These are phyloP conservation scores for Nymphicus hollandicus DNA, from an alignment of 2,113 vertebrate species.

Conservation along the genomic window DNA sequence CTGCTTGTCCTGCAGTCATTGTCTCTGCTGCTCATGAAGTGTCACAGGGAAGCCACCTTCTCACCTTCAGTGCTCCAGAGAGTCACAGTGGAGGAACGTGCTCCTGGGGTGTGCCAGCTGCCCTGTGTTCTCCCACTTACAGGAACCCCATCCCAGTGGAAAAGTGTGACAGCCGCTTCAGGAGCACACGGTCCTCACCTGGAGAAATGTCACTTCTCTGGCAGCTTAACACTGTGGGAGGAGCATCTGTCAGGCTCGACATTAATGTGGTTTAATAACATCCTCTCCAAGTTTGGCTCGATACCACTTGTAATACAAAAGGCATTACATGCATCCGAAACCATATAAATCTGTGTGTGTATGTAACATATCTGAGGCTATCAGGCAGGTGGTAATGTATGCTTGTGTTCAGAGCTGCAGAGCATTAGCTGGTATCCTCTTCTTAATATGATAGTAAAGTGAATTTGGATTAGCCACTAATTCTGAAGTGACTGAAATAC, in stretches of 20 bases:
- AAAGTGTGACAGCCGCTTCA: rapidly evolving
- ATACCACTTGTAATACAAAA: not conserved
- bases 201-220: not conserved
- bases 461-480: not conserved
- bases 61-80: not conserved
- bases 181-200: rapidly evolving
- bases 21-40: not conserved
- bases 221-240: not conserved
- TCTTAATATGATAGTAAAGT: not conserved
- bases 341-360: not conserved
- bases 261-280: not conserved
- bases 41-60: no score
- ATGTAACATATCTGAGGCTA: not conserved
- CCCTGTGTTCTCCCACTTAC: rapidly evolving
- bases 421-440: not conserved
- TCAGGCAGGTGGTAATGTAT: not conserved
- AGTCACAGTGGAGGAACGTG: not conserved
- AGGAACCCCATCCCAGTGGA: rapidly evolving
- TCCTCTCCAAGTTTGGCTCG: not conserved
- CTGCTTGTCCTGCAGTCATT: not conserved
- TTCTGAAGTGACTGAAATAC: not conserved
- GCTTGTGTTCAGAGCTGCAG: not conserved
- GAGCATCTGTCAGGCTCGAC: not conserved
- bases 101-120: not conserved
- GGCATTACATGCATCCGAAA: not conserved